Conservation (phyloP, 2,797 vertebrate genomes). For the Anguilla megastoma region DNA sequence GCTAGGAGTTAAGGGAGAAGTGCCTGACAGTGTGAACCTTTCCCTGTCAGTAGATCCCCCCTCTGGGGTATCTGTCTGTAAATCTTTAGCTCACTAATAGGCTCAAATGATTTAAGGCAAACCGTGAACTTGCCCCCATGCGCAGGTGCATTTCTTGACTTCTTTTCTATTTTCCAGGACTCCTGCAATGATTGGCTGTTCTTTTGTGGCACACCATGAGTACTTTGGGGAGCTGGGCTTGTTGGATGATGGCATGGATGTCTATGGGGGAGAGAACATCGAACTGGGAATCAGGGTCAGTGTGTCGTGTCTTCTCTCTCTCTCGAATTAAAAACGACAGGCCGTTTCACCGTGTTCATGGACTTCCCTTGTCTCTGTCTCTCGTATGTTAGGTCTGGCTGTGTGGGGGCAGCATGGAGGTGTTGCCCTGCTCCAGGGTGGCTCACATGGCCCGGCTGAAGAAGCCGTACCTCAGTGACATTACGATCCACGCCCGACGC, state of each 20-base stretch:
- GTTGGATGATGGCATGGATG: slow-evolving; percentile 95
- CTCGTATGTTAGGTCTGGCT: slow-evolving; percentile 83
- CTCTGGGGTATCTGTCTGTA: too few species aligned
- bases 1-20: too few species aligned
- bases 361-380: background rate
- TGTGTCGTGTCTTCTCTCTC: slow-evolving; percentile 56
- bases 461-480: slow-evolving; percentile 96
- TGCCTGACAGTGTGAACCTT: too few species aligned
- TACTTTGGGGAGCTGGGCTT: slow-evolving; percentile 94
- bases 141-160: background rate
- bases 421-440: slow-evolving; percentile 93
- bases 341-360: slow-evolving; percentile 46
- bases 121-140: too few species aligned
- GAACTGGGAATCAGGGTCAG: slow-evolving; percentile 97
- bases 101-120: too few species aligned
- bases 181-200: slow-evolving; percentile 97
- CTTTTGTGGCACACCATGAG: slow-evolving; percentile 88
- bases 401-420: slow-evolving; percentile 98
- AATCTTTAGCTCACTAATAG: too few species aligned
- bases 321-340: slow-evolving; percentile 11
- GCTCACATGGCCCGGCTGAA: slow-evolving; percentile 93
- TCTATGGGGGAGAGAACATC: slow-evolving; percentile 98
- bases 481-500: slow-evolving; percentile 89
- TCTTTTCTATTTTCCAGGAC: slow-evolving; percentile 70
- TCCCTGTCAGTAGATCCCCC: too few species aligned